Conservation (phyloP, 1,140 invertebrate genomes). For the Spodoptera frugiperda region DNA sequence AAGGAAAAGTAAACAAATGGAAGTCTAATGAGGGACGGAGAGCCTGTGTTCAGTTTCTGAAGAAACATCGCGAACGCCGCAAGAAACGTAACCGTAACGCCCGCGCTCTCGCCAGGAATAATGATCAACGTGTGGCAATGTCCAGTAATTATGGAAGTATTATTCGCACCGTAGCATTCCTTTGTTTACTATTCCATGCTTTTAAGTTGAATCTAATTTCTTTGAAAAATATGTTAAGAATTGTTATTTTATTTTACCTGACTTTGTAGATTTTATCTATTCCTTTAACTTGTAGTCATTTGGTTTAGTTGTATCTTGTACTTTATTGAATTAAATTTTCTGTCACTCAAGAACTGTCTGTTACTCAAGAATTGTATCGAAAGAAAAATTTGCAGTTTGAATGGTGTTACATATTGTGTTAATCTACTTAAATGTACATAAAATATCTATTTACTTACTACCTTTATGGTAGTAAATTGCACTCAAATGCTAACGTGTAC, state of each 20-base stretch:
- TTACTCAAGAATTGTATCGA: too few species aligned
- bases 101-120: not conserved
- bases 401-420: too few species aligned
- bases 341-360: too few species aligned
- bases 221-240: constrained; percentile 4
- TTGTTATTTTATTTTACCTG: constrained; percentile 11
- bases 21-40: not conserved
- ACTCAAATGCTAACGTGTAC: too few species aligned
- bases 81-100: too few species aligned
- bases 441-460: too few species aligned
- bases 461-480: too few species aligned
- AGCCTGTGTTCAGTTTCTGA: not conserved
- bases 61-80: not conserved
- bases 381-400: too few species aligned
- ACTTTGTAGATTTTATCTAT: constrained; percentile 9
- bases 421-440: too few species aligned
- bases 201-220: not conserved
- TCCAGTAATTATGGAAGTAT: not conserved
- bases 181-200: constrained; percentile 30
- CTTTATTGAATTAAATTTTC: too few species aligned
- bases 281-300: too few species aligned
- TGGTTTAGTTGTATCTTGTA: too few species aligned
- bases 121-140: not conserved
- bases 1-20: constrained; percentile 22
- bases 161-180: not conserved